Evolutionary conservation across 2,797 vertebrate species (phyloP).

Genomic region (Sebastes iracundus): DNA sequence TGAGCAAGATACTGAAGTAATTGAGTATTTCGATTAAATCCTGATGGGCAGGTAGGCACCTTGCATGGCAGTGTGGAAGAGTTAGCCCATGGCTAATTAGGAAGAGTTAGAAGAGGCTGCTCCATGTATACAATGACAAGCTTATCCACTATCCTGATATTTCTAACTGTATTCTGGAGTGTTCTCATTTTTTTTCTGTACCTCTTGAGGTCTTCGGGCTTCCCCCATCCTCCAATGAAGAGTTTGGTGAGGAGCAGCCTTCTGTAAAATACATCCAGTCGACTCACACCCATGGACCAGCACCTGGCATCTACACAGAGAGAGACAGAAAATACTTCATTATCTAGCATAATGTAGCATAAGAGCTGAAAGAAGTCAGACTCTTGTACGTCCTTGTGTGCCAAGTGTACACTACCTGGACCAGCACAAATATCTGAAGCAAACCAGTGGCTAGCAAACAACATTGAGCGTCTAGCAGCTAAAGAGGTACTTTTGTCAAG

Average conservation of each 20-base stretch:
- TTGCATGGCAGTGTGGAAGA: too few species aligned
- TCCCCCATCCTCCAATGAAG: slow-evolving; percentile 98
- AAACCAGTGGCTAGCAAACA: neutral
- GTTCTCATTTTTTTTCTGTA: slow-evolving; percentile 39
- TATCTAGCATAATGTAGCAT: neutral
- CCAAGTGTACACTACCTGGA: neutral
- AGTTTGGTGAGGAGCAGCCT: slow-evolving; percentile 96
- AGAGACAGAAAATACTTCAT: neutral
- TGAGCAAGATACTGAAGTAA: too few species aligned
- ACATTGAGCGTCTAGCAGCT: neutral
- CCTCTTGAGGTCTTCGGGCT: slow-evolving; percentile 96
- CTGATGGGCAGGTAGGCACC: too few species aligned
- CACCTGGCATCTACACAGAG: slow-evolving; percentile 79
- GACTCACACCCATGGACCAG: slow-evolving; percentile 93
- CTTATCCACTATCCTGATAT: neutral
- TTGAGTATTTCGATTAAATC: too few species aligned
- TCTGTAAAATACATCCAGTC: slow-evolving; percentile 95
- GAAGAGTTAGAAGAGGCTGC: too few species aligned
- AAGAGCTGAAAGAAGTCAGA: neutral
- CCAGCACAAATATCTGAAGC: neutral
- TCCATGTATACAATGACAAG: neutral
- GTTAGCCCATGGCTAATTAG: too few species aligned
- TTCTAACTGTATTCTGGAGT: neutral
- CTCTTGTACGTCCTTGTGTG: too few species aligned
- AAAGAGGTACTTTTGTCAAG: neutral